Base-by-base conservation (phyloP, 1,140 invertebrate genomes). In the Acyrthosiphon pisum region DNA sequence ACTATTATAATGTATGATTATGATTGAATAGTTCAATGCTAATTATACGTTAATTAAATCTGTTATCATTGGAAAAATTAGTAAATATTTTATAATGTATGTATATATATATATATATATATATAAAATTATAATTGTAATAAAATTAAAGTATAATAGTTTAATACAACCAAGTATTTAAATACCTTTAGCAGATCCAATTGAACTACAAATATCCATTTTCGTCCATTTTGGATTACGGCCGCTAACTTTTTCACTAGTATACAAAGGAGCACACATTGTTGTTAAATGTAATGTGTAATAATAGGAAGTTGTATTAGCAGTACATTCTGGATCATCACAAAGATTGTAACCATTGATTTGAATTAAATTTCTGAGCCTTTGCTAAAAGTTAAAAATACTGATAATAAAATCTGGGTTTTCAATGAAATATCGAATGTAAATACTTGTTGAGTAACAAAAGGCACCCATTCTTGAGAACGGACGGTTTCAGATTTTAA, bases 211-310 rank as follows among this genome's bases (percentile, higher is more conserved):
- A 50, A 95, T 94, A 93, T 96, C 96, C 93, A 97, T 95, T 95
- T 97, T 97, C 93, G 96, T 96, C 98, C 97, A 98, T 95, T 97
- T 97, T 91, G 97, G 97, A 95, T 97, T 97, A 91, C 95, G 95
- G 94, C 96, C 97, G 93, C 96, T 96, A 93, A 98, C 95, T 94
- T 96, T 96, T 95, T 98, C 98, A 95, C 98, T 99, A 7, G 97
- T 98, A 94, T 98, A 99, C 94, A 99, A 97, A 30, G 98, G 97
- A 91, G 97, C 97, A 68, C 97, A 97, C 97, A 97, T 98, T 91
- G 96, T 96, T 6, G 97, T 97, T 94, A 96, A 95, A 95, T 98
- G 98, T 44, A 98, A 95, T 0, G 97, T 98, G 94, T 97, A 97
- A 94, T 98, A 98, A 94, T 97, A 96, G 95, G 96, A 96, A 94